Conservation (phyloP, 2,888 invertebrate species). For the Trissolcus japonicus region DNA sequence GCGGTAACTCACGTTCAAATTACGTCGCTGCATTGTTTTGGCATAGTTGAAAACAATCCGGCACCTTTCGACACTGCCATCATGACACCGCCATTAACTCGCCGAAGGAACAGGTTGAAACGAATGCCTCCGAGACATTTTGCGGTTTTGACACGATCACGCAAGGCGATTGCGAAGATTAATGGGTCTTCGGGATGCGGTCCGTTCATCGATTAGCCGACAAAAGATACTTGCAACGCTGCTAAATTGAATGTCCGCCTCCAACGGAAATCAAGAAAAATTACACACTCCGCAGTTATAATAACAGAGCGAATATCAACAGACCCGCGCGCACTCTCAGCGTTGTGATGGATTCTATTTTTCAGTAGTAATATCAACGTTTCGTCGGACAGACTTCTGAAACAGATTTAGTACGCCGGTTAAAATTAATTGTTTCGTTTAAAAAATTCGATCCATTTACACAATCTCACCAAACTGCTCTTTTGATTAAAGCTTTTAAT, state of each 20-base stretch:
- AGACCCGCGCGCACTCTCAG: neutral
- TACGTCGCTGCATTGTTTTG: conserved; percentile 46
- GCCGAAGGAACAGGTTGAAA: conserved; percentile 18
- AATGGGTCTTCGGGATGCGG: conserved; percentile 20
- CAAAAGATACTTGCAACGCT: conserved; percentile 7
- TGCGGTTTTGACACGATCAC: conserved; percentile 28
- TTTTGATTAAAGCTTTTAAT: too few species aligned
- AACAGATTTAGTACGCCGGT: too few species aligned
- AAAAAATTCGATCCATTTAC: too few species aligned
- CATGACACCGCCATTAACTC: conserved; percentile 30
- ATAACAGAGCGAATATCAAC: conserved; percentile 2
- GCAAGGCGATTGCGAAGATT: conserved; percentile 23
- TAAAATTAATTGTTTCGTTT: too few species aligned
- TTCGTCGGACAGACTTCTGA: neutral
- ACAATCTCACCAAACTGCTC: too few species aligned
- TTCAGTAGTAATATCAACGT: neutral
- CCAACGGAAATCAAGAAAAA: conserved; percentile 12
- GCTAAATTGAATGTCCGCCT: conserved; percentile 16
- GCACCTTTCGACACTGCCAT: conserved; percentile 18
- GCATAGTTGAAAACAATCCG: conserved; percentile 47
- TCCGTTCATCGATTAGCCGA: conserved; percentile 12
- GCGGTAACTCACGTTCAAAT: conserved; percentile 43
- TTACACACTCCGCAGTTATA: conserved; percentile 1
- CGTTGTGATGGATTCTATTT: neutral
- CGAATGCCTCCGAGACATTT: conserved; percentile 32